Evolutionary conservation across 2,888 invertebrate genomes (phyloP).

Genomic region (Stratiomys singularior): DNA sequence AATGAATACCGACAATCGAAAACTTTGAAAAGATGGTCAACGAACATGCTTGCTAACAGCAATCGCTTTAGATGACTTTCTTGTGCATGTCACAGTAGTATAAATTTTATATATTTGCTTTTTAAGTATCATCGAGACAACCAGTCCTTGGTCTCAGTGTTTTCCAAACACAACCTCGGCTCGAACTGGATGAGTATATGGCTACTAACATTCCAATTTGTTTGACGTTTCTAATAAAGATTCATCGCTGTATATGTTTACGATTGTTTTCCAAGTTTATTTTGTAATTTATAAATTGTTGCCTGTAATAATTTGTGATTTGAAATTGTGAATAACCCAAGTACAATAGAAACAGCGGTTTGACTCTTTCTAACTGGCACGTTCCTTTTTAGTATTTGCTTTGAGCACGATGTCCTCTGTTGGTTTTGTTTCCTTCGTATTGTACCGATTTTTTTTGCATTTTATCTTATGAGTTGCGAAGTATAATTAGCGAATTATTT

Average conservation of each 20-base stretch:
- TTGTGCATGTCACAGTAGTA: slow-evolving; percentile 5
- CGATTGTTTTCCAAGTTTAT: too few relatives aligned
- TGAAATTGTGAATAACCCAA: too few relatives aligned
- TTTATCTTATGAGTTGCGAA: neutral
- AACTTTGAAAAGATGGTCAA: neutral
- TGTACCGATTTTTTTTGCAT: too few relatives aligned
- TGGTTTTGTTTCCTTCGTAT: neutral
- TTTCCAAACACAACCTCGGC: slow-evolving; percentile 32
- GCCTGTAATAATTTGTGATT: too few relatives aligned
- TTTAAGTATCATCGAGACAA: neutral
- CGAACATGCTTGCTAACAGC: slow-evolving; percentile 19
- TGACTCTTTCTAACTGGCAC: too few relatives aligned
- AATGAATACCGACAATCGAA: neutral
- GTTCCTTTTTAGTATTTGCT: too few relatives aligned
- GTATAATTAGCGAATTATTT: slow-evolving; percentile 4
- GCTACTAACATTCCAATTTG: neutral
- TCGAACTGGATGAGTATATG: neutral
- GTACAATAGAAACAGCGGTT: too few relatives aligned
- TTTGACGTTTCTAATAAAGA: too few relatives aligned
- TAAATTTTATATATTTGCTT: neutral
- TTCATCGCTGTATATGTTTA: too few relatives aligned
- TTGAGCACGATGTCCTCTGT: neutral
- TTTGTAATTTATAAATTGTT: too few relatives aligned
- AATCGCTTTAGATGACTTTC: neutral
- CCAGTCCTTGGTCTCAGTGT: slow-evolving; percentile 48